These are phyloP conservation scores for Oncorhynchus masou DNA, from an alignment of 2,113 vertebrate genomes.

Conservation along the genomic window DNA sequence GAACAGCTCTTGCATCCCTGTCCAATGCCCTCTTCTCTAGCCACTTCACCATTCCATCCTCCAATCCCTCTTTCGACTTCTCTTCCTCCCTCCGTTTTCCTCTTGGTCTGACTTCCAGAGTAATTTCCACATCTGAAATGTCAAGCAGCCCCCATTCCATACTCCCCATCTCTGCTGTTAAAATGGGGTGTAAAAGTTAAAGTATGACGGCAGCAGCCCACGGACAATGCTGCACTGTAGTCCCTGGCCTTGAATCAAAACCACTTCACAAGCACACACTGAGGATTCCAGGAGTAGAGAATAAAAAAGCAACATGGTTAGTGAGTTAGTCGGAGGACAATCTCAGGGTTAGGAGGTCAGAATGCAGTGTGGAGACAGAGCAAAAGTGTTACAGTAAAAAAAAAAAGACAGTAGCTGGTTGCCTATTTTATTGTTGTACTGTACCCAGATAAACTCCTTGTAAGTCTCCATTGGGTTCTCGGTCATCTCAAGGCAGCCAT, in stretches of 20 bases:
- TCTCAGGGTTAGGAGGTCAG: not conserved
- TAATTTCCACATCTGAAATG: conserved; percentile 61
- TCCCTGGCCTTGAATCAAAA: too few species aligned
- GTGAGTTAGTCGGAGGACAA: conserved; percentile 3
- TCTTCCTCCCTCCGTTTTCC: not conserved
- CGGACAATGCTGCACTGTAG: too few species aligned
- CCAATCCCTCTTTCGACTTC: conserved; percentile 25
- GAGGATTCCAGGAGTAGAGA: not conserved
- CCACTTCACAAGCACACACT: not conserved
- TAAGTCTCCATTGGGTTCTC: conserved; percentile 62
- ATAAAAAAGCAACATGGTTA: conserved; percentile 18
- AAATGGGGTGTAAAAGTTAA: conserved; percentile 18
- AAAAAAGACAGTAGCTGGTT: conserved; percentile 32
- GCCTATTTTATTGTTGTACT: conserved; percentile 68
- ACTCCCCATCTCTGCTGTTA: conserved; percentile 11
- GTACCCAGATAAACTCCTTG: conserved; percentile 83
- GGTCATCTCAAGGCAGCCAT: conserved; percentile 81
- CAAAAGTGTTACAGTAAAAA: not conserved
- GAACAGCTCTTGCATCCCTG: conserved; percentile 36
- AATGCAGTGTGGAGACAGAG: not conserved
- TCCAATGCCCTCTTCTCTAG: conserved; percentile 36
- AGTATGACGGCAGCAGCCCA: not conserved
- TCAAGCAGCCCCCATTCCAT: conserved; percentile 21
- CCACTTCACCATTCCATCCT: conserved; percentile 32
- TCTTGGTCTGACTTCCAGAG: conserved; percentile 39